These are phyloP conservation scores for Numida meleagris DNA, from an alignment of 2,113 vertebrate genomes.

Conservation along the genomic window DNA sequence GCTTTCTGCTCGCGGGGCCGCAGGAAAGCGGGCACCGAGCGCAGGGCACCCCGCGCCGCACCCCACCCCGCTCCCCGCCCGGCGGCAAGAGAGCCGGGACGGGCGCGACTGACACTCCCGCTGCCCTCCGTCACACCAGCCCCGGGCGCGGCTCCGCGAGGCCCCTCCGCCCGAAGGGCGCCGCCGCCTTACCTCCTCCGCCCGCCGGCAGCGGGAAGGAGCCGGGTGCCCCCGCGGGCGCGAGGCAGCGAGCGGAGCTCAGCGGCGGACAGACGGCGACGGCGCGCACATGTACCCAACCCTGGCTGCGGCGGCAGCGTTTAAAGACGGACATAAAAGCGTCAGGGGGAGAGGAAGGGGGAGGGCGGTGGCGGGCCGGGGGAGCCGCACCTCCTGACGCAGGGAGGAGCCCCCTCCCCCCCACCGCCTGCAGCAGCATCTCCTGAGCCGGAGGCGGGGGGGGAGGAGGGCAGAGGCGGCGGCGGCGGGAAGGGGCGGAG, in stretches of 20 bases:
- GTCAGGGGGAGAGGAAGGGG: not conserved
- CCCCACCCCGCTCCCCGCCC: not conserved
- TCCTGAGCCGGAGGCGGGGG: not conserved
- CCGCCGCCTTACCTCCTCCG: not conserved
- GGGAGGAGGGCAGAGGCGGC: not conserved
- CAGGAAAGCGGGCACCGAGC: not conserved
- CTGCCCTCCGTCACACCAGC: no score
- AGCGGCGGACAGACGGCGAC: not conserved
- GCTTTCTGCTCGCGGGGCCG: not conserved
- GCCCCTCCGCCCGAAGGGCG: not conserved
- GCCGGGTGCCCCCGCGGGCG: not conserved
- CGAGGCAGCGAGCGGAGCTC: not conserved
- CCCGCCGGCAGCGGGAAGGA: not conserved
- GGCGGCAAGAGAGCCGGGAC: no score
- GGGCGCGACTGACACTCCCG: no score
- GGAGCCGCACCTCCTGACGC: constrained; percentile 70
- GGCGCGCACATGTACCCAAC: constrained; percentile 60
- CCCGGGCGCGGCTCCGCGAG: no score
- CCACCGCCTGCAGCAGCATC: not conserved
- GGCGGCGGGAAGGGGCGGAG: rapidly evolving
- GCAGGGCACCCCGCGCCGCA: no score
- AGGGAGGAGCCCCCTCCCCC: constrained; percentile 23
- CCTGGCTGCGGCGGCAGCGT: constrained; percentile 33
- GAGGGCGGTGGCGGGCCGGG: not conserved
- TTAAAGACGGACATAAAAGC: constrained; percentile 46